Evolutionary conservation across 2,113 vertebrate genomes (phyloP).

Genomic region (Tachysurus fulvidraco): DNA sequence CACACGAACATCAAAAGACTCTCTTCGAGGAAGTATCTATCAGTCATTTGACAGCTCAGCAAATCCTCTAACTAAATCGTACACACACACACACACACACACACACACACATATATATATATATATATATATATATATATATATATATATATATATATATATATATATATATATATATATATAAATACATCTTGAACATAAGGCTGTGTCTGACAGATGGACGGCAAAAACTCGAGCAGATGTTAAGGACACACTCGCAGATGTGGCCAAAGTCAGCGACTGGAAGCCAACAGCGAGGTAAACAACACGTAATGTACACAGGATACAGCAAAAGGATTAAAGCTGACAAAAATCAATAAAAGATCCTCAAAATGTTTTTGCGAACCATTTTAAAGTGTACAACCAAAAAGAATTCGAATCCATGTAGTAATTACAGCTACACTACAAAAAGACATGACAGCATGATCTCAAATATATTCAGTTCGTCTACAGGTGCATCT

Average conservation of each 20-base stretch:
- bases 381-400: neutral
- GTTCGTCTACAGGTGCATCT: too few relatives aligned
- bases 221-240: slow-evolving; percentile 28
- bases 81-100: too few relatives aligned
- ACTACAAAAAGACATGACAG: neutral
- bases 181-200: neutral
- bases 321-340: neutral
- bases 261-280: slow-evolving; percentile 43
- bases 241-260: slow-evolving; percentile 31
- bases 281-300: neutral
- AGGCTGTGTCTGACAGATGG: neutral
- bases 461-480: neutral
- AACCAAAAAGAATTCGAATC: neutral
- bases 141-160: too few relatives aligned
- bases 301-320: neutral
- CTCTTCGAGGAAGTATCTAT: neutral
- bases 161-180: too few relatives aligned
- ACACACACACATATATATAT: too few relatives aligned
- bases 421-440: neutral
- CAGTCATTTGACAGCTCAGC: neutral
- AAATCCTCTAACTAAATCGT: neutral
- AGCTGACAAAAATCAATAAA: neutral
- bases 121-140: too few relatives aligned
- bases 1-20: neutral
- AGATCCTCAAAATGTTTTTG: neutral